These are phyloP conservation scores for Contarinia nasturtii DNA, from an alignment of 1,140 invertebrate genomes.

Conservation along the genomic window DNA sequence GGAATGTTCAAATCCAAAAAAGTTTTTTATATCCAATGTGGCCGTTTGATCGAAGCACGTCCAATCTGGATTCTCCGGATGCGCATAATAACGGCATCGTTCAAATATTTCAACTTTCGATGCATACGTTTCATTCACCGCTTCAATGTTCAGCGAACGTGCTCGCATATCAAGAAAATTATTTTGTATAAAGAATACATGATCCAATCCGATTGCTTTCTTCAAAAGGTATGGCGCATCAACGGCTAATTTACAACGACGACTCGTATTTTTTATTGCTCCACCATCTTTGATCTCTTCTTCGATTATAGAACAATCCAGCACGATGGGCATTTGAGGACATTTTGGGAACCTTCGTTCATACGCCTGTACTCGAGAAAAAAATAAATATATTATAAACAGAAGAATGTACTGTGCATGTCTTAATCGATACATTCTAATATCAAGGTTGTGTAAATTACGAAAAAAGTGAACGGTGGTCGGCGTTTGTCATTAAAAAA, in stretches of 20 bases:
- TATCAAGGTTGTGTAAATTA: too few relatives aligned
- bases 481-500: too few relatives aligned
- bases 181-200: slow-evolving; percentile 82
- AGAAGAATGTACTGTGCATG: too few relatives aligned
- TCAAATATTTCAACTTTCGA: slow-evolving; percentile 72
- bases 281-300: slow-evolving; percentile 66
- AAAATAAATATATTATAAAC: too few relatives aligned
- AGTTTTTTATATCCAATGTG: slow-evolving; percentile 86
- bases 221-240: slow-evolving; percentile 92
- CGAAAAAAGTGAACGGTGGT: too few relatives aligned
- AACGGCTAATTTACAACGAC: slow-evolving; percentile 79
- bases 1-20: slow-evolving; percentile 88
- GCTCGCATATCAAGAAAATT: slow-evolving; percentile 67
- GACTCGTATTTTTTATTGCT: slow-evolving; percentile 61
- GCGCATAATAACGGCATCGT: slow-evolving; percentile 88
- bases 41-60: slow-evolving; percentile 94
- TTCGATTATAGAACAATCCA: slow-evolving; percentile 68
- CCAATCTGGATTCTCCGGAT: slow-evolving; percentile 88
- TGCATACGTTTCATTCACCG: slow-evolving; percentile 84
- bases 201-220: slow-evolving; percentile 90
- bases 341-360: slow-evolving; percentile 85
- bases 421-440: too few relatives aligned
- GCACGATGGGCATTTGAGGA: slow-evolving; percentile 86
- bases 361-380: slow-evolving; percentile 53
- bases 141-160: slow-evolving; percentile 75